Conservation (phyloP, 2,113 vertebrate species). For the Ammodytes marinus region DNA sequence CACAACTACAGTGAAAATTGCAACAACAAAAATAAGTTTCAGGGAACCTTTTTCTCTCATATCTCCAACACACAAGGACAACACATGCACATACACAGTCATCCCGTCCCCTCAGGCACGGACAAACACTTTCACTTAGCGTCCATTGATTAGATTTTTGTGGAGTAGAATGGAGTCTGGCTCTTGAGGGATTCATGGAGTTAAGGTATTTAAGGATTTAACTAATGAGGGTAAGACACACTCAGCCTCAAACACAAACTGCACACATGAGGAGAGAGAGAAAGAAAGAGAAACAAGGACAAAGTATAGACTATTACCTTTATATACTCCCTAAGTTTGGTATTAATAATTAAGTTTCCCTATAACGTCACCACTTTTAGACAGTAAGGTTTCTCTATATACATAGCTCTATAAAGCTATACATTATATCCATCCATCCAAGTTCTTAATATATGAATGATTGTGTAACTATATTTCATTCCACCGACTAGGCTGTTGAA, state of each 20-base stretch:
- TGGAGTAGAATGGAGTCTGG: slow-evolving; percentile 11
- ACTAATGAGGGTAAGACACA: slow-evolving; percentile 22
- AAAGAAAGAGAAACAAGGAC: neutral
- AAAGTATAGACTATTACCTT: neutral
- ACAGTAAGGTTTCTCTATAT: no score
- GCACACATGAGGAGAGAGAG: neutral
- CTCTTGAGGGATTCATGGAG: slow-evolving; percentile 5
- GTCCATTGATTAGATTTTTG: slow-evolving; percentile 30
- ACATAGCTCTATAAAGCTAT: no score
- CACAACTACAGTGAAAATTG: neutral
- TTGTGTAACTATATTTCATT: no score
- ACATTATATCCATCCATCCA: no score
- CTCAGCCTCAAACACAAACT: neutral
- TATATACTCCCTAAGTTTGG: neutral
- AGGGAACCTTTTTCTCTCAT: neutral
- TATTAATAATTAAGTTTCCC: neutral
- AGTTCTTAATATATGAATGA: no score
- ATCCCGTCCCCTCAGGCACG: neutral
- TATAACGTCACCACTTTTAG: neutral
- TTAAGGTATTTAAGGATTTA: slow-evolving; percentile 48
- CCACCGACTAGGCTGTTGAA: no score
- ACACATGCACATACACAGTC: neutral
- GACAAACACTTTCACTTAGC: neutral
- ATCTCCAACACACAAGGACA: neutral
- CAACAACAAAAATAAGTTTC: neutral